These are phyloP conservation scores for Tetraneura akinire DNA, from an alignment of 1,140 invertebrate genomes.

Conservation along the genomic window DNA sequence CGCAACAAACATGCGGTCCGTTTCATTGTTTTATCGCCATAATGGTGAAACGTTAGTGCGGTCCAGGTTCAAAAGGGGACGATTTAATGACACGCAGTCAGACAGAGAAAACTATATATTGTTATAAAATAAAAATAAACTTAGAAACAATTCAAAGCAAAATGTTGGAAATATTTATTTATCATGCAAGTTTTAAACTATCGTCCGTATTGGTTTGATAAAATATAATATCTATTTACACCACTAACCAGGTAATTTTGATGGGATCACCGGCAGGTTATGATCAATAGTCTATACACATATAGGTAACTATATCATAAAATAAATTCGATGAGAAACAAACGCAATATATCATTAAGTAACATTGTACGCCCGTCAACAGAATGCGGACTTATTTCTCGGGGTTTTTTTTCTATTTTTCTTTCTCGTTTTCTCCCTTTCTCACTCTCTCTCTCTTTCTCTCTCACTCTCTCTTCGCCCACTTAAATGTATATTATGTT, in stretches of 20 bases:
- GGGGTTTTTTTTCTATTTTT: not conserved
- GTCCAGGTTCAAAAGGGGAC: not conserved
- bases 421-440: not conserved
- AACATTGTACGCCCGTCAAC: constrained; percentile 28
- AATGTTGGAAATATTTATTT: too few species aligned
- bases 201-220: too few species aligned
- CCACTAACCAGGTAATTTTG: too few species aligned
- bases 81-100: not conserved
- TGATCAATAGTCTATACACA: too few species aligned
- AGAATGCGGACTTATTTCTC: not conserved
- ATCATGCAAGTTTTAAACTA: too few species aligned
- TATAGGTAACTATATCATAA: constrained; percentile 8
- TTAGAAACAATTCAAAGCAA: too few species aligned
- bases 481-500: not conserved
- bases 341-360: constrained; percentile 35
- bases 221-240: too few species aligned
- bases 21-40: constrained; percentile 4
- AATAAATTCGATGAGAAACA: constrained; percentile 23
- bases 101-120: not conserved
- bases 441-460: not conserved
- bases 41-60: not conserved
- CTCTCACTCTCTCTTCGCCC: not conserved
- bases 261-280: too few species aligned
- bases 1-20: not conserved
- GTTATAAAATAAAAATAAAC: not conserved